Evolutionary conservation across 2,797 vertebrate species (phyloP), one percentile per base, ranked within the genome.

Genomic region (Acrocephalus scirpaceus): DNA sequence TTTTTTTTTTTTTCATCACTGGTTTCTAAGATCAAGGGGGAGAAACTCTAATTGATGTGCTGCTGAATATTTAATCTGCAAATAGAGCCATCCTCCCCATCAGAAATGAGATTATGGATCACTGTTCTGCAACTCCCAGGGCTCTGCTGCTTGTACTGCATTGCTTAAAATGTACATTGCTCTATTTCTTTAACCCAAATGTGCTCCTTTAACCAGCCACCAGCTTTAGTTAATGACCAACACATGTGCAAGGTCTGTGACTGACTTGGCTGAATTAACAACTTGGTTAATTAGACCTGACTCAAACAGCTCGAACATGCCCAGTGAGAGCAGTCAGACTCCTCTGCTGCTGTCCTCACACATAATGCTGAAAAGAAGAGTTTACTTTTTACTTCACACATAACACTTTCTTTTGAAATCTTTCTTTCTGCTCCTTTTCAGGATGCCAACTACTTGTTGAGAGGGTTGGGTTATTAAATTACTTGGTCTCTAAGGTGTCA

Each of bases 141-240:
- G 61, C 69, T 80, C 69, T 56, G 30, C 36, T 56, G 18, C 53
- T 88, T 4, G 0, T 22, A 32, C 36, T 45, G 26, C 54, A 10
- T 53, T 67, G 65, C 23, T 86, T 45, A 32, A 67, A 56, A 45
- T 2, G 5, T 18, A 9, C 29, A 25, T 29, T 14, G 32, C 50
- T 86, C 22, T 29, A 10, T n/a, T 80, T 86, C 38, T 67, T 29
- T 25, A 67, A 64, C 22, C 26, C 61, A 50, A 61, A 67, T 4
- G 4, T 12, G 7, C 21, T 53, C 20, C 40, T 88, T 77, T 83
- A 90, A 67, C 65, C 32, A 47, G 45, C 72, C 66, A 92, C 22
- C 26, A 65, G 74, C 11, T 54, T 29, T 23, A 54, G 74, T 91
- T 94, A 94, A 94, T 91, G 82, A 70, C 71, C 58, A 92, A 80